Conservation (phyloP, 1,140 invertebrate genomes). For the Habropoda laboriosa region DNA sequence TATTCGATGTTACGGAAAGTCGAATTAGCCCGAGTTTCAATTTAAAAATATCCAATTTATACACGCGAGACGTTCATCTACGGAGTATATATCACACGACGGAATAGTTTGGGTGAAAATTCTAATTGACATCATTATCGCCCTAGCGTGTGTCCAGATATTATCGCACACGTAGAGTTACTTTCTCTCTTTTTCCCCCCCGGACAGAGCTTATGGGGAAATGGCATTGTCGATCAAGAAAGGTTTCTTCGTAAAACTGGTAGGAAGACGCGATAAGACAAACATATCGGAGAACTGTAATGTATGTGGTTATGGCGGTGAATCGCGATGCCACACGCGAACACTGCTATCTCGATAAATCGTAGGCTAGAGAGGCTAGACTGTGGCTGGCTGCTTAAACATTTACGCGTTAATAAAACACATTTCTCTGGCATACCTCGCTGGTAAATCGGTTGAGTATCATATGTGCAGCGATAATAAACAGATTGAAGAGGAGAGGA, state of each 20-base stretch:
- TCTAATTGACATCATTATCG: slow-evolving; percentile 20
- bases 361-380: slow-evolving; percentile 12
- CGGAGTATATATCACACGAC: not conserved
- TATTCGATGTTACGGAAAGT: not conserved
- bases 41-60: slow-evolving; percentile 11
- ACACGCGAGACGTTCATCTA: not conserved
- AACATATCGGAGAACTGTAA: slow-evolving; percentile 14
- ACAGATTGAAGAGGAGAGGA: too few relatives aligned
- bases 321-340: slow-evolving; percentile 6
- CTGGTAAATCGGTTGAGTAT: not conserved
- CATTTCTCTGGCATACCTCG: not conserved
- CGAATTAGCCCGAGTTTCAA: not conserved
- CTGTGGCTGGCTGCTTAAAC: slow-evolving; percentile 41
- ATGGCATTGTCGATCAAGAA: not conserved
- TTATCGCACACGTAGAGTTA: too few relatives aligned
- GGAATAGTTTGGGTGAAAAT: not conserved
- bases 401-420: slow-evolving; percentile 60
- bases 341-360: slow-evolving; percentile 54
- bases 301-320: not conserved
- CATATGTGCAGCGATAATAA: not conserved
- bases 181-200: too few relatives aligned
- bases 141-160: slow-evolving; percentile 4
- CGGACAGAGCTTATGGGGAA: slow-evolving; percentile 3
- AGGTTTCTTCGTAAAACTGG: slow-evolving; percentile 38
- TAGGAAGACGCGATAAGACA: slow-evolving; percentile 25